Evolutionary conservation across 2,113 vertebrate genomes (phyloP).

Genomic region (Cottus gobio): DNA sequence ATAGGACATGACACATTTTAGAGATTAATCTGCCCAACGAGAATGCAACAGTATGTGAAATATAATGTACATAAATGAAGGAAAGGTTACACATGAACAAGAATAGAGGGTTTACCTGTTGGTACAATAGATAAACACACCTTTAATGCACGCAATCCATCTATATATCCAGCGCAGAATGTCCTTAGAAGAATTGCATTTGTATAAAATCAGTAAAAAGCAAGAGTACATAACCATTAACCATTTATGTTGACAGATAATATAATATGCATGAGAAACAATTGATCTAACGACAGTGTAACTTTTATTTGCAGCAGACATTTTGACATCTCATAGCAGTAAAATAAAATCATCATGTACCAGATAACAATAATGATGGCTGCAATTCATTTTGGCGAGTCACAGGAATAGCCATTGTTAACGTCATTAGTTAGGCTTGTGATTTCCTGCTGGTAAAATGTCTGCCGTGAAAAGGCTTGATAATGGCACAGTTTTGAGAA

Average conservation of each 20-base stretch:
- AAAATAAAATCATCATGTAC: neutral
- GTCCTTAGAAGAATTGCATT: neutral
- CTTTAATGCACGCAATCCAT: neutral
- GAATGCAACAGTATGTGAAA: neutral
- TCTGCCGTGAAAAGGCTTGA: neutral
- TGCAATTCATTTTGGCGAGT: neutral
- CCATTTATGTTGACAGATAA: neutral
- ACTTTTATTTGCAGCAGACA: neutral
- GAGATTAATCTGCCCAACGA: neutral
- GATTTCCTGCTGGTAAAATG: neutral
- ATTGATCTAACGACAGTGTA: neutral
- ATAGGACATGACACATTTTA: neutral
- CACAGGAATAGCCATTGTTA: neutral
- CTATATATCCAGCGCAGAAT: neutral
- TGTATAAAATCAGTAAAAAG: neutral
- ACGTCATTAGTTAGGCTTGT: neutral
- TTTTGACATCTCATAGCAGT: neutral
- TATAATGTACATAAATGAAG: neutral
- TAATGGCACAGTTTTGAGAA: neutral
- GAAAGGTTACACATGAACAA: neutral
- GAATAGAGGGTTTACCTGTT: neutral
- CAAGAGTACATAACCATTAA: neutral
- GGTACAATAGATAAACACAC: neutral
- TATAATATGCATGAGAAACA: neutral
- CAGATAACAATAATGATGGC: neutral